A percentile compares a stretch with the other conserved stretches of the same genome.
These are phyloP conservation scores for Forficula auricularia DNA, from an alignment of 1,140 invertebrate species.

Conservation along the genomic window DNA sequence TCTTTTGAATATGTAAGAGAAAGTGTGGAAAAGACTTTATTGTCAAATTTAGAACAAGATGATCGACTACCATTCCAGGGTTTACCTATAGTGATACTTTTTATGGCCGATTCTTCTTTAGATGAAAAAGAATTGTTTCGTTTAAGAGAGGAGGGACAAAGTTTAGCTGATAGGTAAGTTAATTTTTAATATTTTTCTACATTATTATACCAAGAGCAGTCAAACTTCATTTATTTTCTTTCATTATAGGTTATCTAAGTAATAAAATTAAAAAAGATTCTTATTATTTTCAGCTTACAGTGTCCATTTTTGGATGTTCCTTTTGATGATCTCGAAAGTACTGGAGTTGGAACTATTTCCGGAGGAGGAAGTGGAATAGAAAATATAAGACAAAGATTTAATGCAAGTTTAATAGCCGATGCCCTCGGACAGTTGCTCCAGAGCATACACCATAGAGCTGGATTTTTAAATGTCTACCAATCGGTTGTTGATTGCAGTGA, in stretches of 20 bases:
- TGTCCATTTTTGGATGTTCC: conserved; percentile 74
- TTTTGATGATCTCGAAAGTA: conserved; percentile 33
- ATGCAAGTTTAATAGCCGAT: conserved; percentile 42
- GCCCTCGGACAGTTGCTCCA: conserved; percentile 56
- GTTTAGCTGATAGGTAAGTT: conserved; percentile 63
- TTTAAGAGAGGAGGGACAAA: conserved; percentile 75
- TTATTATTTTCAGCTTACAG: conserved; percentile 42
- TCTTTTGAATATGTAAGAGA: conserved; percentile 82
- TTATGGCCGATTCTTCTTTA: conserved; percentile 66
- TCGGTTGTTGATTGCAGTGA: conserved; percentile 60
- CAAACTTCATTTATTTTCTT: conserved; percentile 1
- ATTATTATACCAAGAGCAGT: too few species aligned
- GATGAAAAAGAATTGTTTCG: conserved; percentile 66
- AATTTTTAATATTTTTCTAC: too few species aligned
- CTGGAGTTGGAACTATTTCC: background rate
- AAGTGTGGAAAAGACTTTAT: conserved; percentile 76
- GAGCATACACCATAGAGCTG: conserved; percentile 51
- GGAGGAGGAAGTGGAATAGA: too few species aligned
- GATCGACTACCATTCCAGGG: conserved; percentile 72
- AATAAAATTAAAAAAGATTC: background rate
- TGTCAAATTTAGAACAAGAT: conserved; percentile 80
- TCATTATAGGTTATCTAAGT: background rate
- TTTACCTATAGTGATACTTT: conserved; percentile 76
- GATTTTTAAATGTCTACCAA: conserved; percentile 51
- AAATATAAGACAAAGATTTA: conserved; percentile 29